These are phyloP conservation scores for Sturmia bella DNA, from an alignment of 2,888 invertebrate species.

Conservation along the genomic window DNA sequence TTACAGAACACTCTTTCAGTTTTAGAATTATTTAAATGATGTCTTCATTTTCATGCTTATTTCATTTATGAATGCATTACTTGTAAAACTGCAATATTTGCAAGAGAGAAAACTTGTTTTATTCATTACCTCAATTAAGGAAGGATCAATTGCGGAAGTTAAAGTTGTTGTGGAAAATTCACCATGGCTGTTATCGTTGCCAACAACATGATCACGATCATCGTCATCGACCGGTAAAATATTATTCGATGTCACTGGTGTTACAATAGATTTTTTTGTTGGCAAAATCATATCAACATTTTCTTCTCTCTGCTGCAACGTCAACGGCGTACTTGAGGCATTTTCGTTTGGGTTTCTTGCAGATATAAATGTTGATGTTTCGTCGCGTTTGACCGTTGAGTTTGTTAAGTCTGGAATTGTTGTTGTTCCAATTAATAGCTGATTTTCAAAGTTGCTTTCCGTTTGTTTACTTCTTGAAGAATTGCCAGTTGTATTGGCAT, in stretches of 20 bases:
- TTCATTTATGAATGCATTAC: slow-evolving; percentile 24
- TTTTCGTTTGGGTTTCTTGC: slow-evolving; percentile 60
- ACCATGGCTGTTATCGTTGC: slow-evolving; percentile 36
- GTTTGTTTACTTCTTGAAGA: slow-evolving; percentile 11
- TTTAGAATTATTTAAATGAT: no score
- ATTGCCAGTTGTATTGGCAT: slow-evolving; percentile 24
- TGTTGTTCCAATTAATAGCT: slow-evolving; percentile 73
- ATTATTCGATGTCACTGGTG: slow-evolving; percentile 58
- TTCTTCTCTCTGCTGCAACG: slow-evolving; percentile 40
- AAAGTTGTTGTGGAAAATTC: slow-evolving; percentile 56
- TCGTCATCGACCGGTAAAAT: slow-evolving; percentile 57
- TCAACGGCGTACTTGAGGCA: slow-evolving; percentile 43
- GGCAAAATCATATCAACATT: slow-evolving; percentile 72
- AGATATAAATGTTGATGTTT: slow-evolving; percentile 40
- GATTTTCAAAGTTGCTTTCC: slow-evolving; percentile 60
- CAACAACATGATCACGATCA: slow-evolving; percentile 29
- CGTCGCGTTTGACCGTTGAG: slow-evolving; percentile 53
- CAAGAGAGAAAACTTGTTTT: neutral
- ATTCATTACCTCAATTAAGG: slow-evolving; percentile 60
- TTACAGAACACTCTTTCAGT: no score
- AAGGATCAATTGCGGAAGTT: slow-evolving; percentile 64
- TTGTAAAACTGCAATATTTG: neutral
- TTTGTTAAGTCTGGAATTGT: slow-evolving; percentile 60
- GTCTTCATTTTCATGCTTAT: neutral
- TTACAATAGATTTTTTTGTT: slow-evolving; percentile 48